Evolutionary conservation across 64 coral and sea anemone species (phyloP).

Genomic region (Pocillopora verrucosa): DNA sequence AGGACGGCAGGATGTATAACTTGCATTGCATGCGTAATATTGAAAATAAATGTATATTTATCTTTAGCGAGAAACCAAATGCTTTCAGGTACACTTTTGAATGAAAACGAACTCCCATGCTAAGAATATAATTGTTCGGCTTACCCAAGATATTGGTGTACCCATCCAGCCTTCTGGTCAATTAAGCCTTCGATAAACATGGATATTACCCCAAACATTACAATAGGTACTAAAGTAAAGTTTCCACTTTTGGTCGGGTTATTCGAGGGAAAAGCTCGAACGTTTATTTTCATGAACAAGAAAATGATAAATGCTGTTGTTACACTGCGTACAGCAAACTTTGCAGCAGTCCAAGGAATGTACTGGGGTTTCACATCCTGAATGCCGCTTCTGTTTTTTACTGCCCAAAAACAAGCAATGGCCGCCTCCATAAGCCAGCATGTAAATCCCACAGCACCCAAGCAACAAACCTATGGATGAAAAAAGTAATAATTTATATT

Average conservation of each 20-base stretch:
- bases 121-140: too few relatives aligned
- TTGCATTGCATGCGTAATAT: too few relatives aligned
- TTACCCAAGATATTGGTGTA: constrained; percentile 32
- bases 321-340: constrained; percentile 34
- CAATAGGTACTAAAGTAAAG: constrained; percentile 23
- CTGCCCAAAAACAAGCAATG: constrained; percentile 18
- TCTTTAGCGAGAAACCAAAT: not conserved
- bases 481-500: too few relatives aligned
- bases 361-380: not conserved
- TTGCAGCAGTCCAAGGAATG: constrained; percentile 47
- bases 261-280: not conserved
- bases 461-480: constrained; percentile 46
- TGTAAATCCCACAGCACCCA: constrained; percentile 61
- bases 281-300: constrained; percentile 59
- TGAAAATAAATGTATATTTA: too few relatives aligned
- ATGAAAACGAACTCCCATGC: too few relatives aligned
- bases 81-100: not conserved
- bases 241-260: constrained; percentile 40
- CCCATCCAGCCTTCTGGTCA: constrained; percentile 52
- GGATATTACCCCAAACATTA: constrained; percentile 61
- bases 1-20: too few relatives aligned
- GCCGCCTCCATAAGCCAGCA: constrained; percentile 54
- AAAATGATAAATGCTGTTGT: constrained; percentile 55
- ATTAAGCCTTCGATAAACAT: constrained; percentile 34
- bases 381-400: not conserved